Evolutionary conservation across 2,113 vertebrate genomes (phyloP), one percentile per base, ranked within the genome.

Genomic region (Sinosuthora webbiana): DNA sequence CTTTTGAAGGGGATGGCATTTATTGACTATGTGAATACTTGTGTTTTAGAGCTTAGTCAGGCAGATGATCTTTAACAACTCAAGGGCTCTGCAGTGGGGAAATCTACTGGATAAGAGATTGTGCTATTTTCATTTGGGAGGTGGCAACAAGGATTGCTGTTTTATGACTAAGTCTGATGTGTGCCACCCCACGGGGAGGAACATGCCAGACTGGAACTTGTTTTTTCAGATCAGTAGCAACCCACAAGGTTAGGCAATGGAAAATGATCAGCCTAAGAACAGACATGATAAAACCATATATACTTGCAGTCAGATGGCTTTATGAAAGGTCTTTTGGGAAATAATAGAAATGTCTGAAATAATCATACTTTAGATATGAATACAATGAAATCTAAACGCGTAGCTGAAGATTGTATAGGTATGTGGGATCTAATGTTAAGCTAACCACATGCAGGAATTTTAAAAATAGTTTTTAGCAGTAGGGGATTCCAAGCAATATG

Each of bases 271-370:
- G 28, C 23, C 41, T 64, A 33, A 76, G 28, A 84, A 79, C 6
- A 50, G 16, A 23, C 2, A 7, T 0, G 1, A 24, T 70, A 25
- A 74, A 65, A 74, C 5, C 2, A 2, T 22, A 23, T 13, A 9
- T 59, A 24, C 8, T 12, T 56, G 33, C 12, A 84, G 50, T 6
- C 8, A 82, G 17, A 50, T 16, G 11, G 17, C 4, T 62, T 28
- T 41, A 20, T 33, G 8, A n/a, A 49, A 82, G 3, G 4, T 33
- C 37, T 45, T 75, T 56, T 71, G n/a, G 31, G 35, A 83, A 87
- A 78, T 71, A 73, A 11, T 44, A 57, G 19, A 83, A 68, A 90
- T 31, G 4, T n/a, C 27, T 86, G 63, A 71, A 76, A 73, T 45
- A 83, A 52, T 94, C 37, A 56, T 6, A 27, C 7, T 88, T 85